These are phyloP conservation scores for Panagrolaimus sp. DNA, from an alignment of 1,140 invertebrate species.

Conservation along the genomic window DNA sequence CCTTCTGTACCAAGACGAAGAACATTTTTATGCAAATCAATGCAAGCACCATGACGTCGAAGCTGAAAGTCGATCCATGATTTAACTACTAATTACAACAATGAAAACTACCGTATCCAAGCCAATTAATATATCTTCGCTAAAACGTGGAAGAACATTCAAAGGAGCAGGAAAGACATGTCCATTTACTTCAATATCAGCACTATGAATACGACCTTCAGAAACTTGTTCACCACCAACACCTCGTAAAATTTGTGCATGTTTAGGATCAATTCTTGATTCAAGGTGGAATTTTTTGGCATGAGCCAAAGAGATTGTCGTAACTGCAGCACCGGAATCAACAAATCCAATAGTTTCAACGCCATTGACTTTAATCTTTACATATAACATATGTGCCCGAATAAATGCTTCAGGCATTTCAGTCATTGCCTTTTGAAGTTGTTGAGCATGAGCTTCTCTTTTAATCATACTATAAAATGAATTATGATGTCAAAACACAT, in stretches of 20 bases:
- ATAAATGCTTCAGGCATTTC: slow-evolving; percentile 24
- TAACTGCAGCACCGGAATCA: slow-evolving; percentile 23
- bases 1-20: slow-evolving; percentile 7
- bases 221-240: slow-evolving; percentile 18
- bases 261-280: slow-evolving; percentile 17
- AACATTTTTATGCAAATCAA: slow-evolving; percentile 19
- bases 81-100: too few species aligned
- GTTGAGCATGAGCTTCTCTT: neutral
- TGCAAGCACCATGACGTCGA: slow-evolving; percentile 17
- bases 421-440: slow-evolving; percentile 23
- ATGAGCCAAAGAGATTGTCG: slow-evolving; percentile 14
- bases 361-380: slow-evolving; percentile 25
- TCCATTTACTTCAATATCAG: slow-evolving; percentile 11
- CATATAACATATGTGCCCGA: slow-evolving; percentile 17
- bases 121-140: slow-evolving; percentile 21
- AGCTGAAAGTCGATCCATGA: too few species aligned
- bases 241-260: slow-evolving; percentile 10
- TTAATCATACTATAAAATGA: neutral
- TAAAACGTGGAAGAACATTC: slow-evolving; percentile 19
- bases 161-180: slow-evolving; percentile 17
- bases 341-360: slow-evolving; percentile 24
- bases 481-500: neutral
- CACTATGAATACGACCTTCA: slow-evolving; percentile 20
- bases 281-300: slow-evolving; percentile 20
- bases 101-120: too few species aligned